Base-by-base conservation (phyloP, 2,888 invertebrate species). In the Rhabditophanes sp. region DNA sequence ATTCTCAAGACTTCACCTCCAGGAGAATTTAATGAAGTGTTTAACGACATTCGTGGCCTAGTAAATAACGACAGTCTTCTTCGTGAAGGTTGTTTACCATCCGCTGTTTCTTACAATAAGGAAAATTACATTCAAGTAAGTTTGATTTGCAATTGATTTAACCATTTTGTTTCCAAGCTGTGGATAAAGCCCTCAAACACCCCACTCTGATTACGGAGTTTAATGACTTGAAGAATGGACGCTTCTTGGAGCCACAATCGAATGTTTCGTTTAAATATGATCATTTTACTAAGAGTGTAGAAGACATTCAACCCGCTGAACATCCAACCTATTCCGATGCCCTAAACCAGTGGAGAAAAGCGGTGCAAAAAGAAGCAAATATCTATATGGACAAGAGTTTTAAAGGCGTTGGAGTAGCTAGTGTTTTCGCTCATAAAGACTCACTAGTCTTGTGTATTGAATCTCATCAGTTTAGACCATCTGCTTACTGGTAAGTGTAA, bases 21-120 rank as follows among this genome's bases (percentile, higher is more conserved):
- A 36, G 96, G 96, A 57, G 96, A 96, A 75, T 96, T 99, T 68
- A 93, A 93, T 72, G 96, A 96, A 75, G 96, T 96, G 3, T 62
- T 57, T 41, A 63, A 61, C 37, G 71, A 71, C 57, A 69, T 70
- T 5, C 60, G 72, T 35, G 63, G 68, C 35, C 56, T 72, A 30
- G 44, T 96, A 53, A 85, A 87, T 72, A 87, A 99, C 73, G 96
- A 96, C 71, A 78, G 77, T 54, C 74, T 93, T 46, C 74, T 96
- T 43, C 85, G 87, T 72, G 88, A 90, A 19, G 50, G 52, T 18
- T 64, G 63, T 31, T 48, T 53, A 3, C 37, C 73, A 56, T 88
- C 90, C 48, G 88, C 93, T 74, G 81, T 87, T 55, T 84, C 87
- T 68, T 96, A 96, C 75, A 90, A 93, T 74, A 90, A 87, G 75